Evolutionary conservation across 2,113 vertebrate genomes (phyloP), one percentile per base, ranked within the genome.

Genomic region (Neolamprologus sp.): DNA sequence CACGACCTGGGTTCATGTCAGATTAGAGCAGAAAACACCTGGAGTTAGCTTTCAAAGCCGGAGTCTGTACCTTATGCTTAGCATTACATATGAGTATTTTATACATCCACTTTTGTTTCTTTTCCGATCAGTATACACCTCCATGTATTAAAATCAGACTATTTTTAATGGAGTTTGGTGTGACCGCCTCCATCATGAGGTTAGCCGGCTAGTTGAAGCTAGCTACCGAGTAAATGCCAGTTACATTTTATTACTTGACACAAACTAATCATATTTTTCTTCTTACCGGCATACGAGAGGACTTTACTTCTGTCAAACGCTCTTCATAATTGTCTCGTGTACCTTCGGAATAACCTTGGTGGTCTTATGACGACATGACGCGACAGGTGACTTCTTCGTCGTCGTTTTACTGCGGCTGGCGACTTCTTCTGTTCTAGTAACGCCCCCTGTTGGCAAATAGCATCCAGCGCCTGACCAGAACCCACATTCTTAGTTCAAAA

Each of bases 291-390:
- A 60, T 33, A 40, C 5, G 3, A 9, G 26, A 55, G 7, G 6
- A 19, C 28, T 12, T 14, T 40, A 2, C 75, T 68, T 82, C 6
- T 14, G 11, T 89, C 81, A 91, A 63, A 65, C 4, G 1, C 4
- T 21, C 19, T 33, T 82, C 78, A 88, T 87, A 51, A 33, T 51
- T n/a, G 1, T 16, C 19, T 30, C 28, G 3, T 4, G 12, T 47
- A 35, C 54, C 40, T 45, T 13, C 14, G 1, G 17, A 6, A 63
- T 87, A 92, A 94, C 92, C 88, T 94, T 91, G 86, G 73, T 68
- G 13, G 53, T 42, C 47, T 80, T 57, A 30, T 28, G 8, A 58
- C 75, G 88, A 91, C 80, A 91, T 84, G 86, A 92, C 87, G 3
- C 2, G 3, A 8, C 13, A 3, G 11, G 4, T 4, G 30, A n/a